Conservation (phyloP, 2,113 vertebrate species). For the Pica pica region DNA sequence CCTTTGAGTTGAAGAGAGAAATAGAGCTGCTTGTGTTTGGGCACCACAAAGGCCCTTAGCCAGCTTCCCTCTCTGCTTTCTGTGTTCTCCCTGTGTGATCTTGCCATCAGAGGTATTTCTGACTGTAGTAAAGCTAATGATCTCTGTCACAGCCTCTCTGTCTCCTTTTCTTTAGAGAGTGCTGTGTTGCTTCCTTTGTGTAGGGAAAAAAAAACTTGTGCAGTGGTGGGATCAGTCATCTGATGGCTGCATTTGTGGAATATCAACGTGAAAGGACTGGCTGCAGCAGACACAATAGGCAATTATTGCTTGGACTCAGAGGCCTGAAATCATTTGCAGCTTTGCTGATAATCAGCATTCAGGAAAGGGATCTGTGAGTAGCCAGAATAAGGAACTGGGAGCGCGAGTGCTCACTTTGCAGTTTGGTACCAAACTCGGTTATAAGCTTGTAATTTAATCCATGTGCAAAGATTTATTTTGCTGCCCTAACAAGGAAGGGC, state of each 20-base stretch:
- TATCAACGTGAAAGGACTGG: constrained; percentile 31
- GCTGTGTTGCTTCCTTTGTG: constrained; percentile 46
- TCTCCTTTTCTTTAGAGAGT: constrained; percentile 6
- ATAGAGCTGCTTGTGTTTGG: not conserved
- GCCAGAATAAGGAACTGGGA: not conserved
- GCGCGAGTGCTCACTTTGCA: not conserved
- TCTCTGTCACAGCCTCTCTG: constrained; percentile 34
- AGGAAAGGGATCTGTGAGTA: not conserved
- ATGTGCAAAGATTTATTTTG: not conserved
- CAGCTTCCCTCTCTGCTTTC: constrained; percentile 11
- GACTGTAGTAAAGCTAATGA: constrained; percentile 47
- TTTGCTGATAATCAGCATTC: constrained; percentile 34
- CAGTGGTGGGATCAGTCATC: constrained; percentile 38
- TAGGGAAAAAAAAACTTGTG: constrained; percentile 17
- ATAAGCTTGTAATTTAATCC: not conserved
- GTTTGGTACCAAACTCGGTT: constrained; percentile 2
- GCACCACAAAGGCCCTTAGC: not conserved
- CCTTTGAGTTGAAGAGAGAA: not conserved
- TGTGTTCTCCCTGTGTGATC: constrained; percentile 36
- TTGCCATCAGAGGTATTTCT: constrained; percentile 53
- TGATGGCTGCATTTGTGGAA: constrained; percentile 46
- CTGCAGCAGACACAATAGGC: constrained; percentile 51
- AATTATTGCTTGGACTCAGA: constrained; percentile 45
- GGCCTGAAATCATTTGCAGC: constrained; percentile 45
- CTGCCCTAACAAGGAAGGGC: constrained; percentile 5